These are phyloP conservation scores for Scaeva pyrastri DNA, from an alignment of 2,888 invertebrate species.

Conservation along the genomic window DNA sequence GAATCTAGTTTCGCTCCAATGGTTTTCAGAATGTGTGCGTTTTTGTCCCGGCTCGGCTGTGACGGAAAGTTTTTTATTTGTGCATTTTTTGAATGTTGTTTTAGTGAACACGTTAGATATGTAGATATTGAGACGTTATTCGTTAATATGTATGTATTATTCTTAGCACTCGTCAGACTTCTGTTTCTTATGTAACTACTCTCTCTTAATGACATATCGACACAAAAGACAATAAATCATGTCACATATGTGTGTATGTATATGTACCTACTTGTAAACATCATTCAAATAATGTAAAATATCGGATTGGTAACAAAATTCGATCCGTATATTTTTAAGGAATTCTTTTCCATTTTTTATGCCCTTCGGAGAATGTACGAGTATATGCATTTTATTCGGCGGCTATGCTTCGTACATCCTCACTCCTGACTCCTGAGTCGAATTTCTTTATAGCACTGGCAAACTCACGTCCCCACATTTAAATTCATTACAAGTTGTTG, in stretches of 20 bases:
- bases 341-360: conserved; percentile 6
- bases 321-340: not conserved
- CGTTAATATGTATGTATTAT: not conserved
- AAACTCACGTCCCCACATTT: conserved; percentile 50
- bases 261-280: not conserved
- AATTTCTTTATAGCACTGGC: not conserved
- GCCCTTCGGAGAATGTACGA: not conserved
- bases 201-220: not conserved
- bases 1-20: conserved; percentile 32
- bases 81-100: too few species aligned
- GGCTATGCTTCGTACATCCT: conserved; percentile 33
- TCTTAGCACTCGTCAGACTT: not conserved
- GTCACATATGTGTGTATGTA: too few species aligned
- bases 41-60: not conserved
- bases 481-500: conserved; percentile 64
- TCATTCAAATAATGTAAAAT: conserved; percentile 8
- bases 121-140: not conserved
- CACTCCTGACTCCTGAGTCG: conserved; percentile 1
- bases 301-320: conserved; percentile 44
- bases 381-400: conserved; percentile 13
- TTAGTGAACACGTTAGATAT: not conserved
- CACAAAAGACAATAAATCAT: conserved; percentile 37
- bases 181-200: not conserved
- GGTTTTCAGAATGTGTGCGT: not conserved
- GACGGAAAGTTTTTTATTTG: not conserved